phyloP scores from a whole-genome alignment of 2,797 vertebrate genomes.

The Oreonectes daqikongensis region DNA sequence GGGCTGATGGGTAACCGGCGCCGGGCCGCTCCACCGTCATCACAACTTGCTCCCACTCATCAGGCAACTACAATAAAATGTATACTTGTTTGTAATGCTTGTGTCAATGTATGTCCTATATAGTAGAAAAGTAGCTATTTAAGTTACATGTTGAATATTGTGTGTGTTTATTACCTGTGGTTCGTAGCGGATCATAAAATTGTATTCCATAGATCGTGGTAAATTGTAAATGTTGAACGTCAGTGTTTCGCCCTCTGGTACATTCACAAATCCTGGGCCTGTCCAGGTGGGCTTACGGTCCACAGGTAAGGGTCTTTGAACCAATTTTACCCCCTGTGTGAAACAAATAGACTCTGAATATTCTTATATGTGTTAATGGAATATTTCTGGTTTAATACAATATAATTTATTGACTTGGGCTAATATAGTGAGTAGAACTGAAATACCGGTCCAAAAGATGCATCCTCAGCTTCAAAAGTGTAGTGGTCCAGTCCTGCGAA shows the following conservation, averaged over 20 bases:
- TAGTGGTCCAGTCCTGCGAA: conserved; percentile 93
- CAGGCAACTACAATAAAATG: conserved; percentile 79
- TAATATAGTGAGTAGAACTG: background rate
- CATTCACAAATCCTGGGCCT: conserved; percentile 89
- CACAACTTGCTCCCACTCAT: conserved; percentile 90
- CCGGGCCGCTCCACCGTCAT: conserved; percentile 79
- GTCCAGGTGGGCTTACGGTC: conserved; percentile 92
- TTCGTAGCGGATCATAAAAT: conserved; percentile 92
- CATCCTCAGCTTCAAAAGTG: conserved; percentile 92
- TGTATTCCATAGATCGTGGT: conserved; percentile 94
- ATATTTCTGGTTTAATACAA: no score
- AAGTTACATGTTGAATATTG: background rate
- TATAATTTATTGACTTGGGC: no score
- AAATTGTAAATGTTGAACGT: conserved; percentile 88
- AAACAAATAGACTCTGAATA: no score
- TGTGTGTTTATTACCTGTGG: conserved; percentile 82
- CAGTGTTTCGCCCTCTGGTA: conserved; percentile 87
- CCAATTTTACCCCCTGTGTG: conserved; percentile 82
- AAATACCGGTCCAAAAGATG: conserved; percentile 75
- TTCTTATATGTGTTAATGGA: no score
- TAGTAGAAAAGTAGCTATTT: background rate
- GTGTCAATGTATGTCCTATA: background rate
- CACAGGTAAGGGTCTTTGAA: conserved; percentile 82
- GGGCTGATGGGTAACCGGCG: background rate
- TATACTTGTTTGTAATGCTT: conserved; percentile 20